Evolutionary conservation across 2,113 vertebrate genomes (phyloP), one percentile per base, ranked within the genome.

Genomic region (Otis tarda): DNA sequence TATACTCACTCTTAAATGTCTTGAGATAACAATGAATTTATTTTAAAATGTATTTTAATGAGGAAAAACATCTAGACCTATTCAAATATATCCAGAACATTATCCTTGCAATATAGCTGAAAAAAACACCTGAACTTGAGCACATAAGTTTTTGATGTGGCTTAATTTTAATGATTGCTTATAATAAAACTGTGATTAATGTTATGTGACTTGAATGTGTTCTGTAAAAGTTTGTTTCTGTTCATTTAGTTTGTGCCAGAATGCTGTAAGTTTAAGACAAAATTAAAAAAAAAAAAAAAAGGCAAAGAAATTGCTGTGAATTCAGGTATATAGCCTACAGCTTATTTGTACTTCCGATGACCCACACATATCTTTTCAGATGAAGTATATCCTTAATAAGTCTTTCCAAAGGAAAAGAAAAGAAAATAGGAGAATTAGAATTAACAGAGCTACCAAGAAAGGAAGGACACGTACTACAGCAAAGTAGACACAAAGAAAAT

Each of bases 111-210:
- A 69, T 49, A 69, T 8, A 85, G 6, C 5, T 6, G 64, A 12
- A 60, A 73, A 78, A 82, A 47, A 3, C 7, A 35, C 8, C 89
- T 75, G 37, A 91, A 56, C 8, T 77, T 35, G 6, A 63, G 17
- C 14, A 45, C 31, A 47, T 59, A 71, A 35, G 2, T 1, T 92
- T 90, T 53, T 71, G 22, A 84, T 53, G n/a, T 67, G 8, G 7
- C 43, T 68, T 81, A 70, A 87, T 92, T 89, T 77, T 87, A 78
- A 59, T 82, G 89, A 89, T 78, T 71, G 14, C 7, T 78, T 84
- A 59, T 12, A 89, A 30, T 84, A 23, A 67, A 92, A 89, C 10
- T 43, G 7, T 12, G 5, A 35, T 52, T 3, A 60, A 63, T n/a
- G 6, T 24, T 92, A 53, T 39, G 24, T 39, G 10, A 61, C 7